Evolutionary conservation across 1,140 invertebrate genomes (phyloP).

Genomic region (Lucilia sericata): DNA sequence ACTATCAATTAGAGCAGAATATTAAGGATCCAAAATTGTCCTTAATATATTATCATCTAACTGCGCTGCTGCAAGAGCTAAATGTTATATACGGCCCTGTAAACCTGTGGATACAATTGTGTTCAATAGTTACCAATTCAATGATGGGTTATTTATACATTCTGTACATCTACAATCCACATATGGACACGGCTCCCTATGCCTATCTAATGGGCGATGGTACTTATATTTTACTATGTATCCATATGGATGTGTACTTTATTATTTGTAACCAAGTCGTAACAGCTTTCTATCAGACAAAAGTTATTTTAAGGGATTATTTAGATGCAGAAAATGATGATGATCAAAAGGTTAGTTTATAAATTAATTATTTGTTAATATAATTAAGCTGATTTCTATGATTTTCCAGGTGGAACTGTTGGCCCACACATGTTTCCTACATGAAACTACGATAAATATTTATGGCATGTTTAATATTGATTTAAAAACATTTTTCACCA

Average conservation of each 20-base stretch:
- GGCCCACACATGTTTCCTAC: too few species aligned
- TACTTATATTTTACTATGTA: background rate
- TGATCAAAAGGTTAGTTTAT: background rate
- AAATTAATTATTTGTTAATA: background rate
- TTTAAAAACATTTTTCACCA: background rate
- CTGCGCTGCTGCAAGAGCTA: background rate
- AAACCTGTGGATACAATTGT: background rate
- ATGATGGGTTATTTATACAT: slow-evolving; percentile 5
- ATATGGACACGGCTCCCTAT: background rate
- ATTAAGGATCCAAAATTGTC: background rate
- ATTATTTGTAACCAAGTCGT: background rate
- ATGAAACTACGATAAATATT: background rate
- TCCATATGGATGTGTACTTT: slow-evolving; percentile 28
- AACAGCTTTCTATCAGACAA: background rate
- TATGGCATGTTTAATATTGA: slow-evolving; percentile 1
- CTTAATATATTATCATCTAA: slow-evolving; percentile 2
- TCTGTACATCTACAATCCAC: background rate
- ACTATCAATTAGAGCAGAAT: background rate
- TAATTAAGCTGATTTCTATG: background rate
- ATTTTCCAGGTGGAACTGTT: background rate
- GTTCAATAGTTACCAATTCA: slow-evolving; percentile 9
- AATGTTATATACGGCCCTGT: slow-evolving; percentile 8
- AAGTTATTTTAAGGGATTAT: background rate
- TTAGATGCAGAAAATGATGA: background rate
- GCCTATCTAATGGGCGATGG: background rate